phyloP scores from a whole-genome alignment of 2,113 vertebrate species.

The Gila orcuttii region DNA sequence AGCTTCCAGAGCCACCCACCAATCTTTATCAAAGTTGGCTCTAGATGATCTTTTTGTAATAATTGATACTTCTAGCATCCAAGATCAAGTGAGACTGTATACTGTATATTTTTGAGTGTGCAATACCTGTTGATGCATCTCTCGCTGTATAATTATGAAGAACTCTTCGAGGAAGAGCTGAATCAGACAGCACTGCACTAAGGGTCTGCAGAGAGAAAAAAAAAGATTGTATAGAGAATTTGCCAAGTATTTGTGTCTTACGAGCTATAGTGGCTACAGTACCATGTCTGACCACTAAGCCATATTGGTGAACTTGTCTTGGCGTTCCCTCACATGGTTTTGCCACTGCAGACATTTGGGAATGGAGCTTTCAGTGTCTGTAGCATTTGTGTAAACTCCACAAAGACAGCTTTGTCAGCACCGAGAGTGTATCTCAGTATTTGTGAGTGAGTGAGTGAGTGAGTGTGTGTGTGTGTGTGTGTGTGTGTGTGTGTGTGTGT shows the following conservation, averaged over 20 bases:
- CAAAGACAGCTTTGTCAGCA: slow-evolving; percentile 69
- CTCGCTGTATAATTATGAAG: slow-evolving; percentile 61
- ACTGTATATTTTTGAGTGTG: neutral
- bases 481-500: slow-evolving; percentile 62
- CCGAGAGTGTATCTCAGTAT: slow-evolving; percentile 48
- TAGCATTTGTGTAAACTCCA: slow-evolving; percentile 58
- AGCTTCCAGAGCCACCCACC: neutral
- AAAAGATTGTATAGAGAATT: neutral
- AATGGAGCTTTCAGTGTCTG: slow-evolving; percentile 44
- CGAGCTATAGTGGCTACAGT: neutral
- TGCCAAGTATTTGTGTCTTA: neutral
- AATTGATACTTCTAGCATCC: neutral
- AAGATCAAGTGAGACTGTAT: neutral
- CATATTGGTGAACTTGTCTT: slow-evolving; percentile 43
- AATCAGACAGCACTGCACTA: slow-evolving; percentile 59
- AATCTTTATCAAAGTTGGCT: neutral
- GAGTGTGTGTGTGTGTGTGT: slow-evolving; percentile 59
- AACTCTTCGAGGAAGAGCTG: slow-evolving; percentile 56
- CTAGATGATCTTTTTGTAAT: neutral
- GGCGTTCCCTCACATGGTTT: slow-evolving; percentile 40
- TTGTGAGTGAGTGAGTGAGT: slow-evolving; percentile 56
- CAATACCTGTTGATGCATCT: slow-evolving; percentile 63
- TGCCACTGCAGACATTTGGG: slow-evolving; percentile 41
- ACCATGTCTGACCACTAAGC: slow-evolving; percentile 21
- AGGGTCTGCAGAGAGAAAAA: slow-evolving; percentile 49